Conservation (phyloP, 92 coral and sea anemone genomes). For the Palythoa grandis region DNA sequence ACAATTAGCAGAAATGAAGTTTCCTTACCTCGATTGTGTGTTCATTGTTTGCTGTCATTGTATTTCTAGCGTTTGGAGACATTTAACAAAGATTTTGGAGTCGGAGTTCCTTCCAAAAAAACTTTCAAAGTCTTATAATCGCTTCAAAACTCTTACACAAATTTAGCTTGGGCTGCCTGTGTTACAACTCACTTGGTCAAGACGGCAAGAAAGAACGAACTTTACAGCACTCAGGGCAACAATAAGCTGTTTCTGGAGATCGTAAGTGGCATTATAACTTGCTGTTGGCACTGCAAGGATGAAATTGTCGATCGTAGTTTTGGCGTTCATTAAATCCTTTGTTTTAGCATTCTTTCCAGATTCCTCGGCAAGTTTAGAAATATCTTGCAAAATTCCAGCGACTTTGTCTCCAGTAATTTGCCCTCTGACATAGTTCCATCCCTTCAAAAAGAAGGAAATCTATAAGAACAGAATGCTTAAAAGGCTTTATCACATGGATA, state of each 20-base stretch:
- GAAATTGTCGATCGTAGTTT: constrained; percentile 48
- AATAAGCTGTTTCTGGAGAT: constrained; percentile 41
- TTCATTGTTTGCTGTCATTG: too few relatives aligned
- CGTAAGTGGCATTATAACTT: constrained; percentile 35
- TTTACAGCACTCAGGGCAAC: constrained; percentile 37
- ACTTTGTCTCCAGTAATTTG: constrained; percentile 38
- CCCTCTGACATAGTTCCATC: constrained; percentile 45
- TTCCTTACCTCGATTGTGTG: too few relatives aligned
- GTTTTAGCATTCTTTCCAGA: constrained; percentile 35
- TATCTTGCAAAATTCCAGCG: background rate
- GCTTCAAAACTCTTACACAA: too few relatives aligned
- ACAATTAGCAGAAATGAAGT: too few relatives aligned
- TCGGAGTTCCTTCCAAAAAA: too few relatives aligned
- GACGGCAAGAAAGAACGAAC: constrained; percentile 32
- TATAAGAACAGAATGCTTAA: background rate
- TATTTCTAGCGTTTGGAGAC: too few relatives aligned
- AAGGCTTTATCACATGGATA: background rate
- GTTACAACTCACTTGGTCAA: constrained; percentile 37
- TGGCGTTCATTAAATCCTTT: constrained; percentile 47
- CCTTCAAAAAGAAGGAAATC: constrained; percentile 24
- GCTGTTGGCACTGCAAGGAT: constrained; percentile 23
- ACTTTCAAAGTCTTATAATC: too few relatives aligned
- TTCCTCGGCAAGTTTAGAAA: constrained; percentile 18
- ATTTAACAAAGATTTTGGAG: too few relatives aligned
- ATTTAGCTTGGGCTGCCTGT: too few relatives aligned